These are phyloP conservation scores for Junonia oenone DNA, from an alignment of 2,888 invertebrate genomes.

Conservation along the genomic window DNA sequence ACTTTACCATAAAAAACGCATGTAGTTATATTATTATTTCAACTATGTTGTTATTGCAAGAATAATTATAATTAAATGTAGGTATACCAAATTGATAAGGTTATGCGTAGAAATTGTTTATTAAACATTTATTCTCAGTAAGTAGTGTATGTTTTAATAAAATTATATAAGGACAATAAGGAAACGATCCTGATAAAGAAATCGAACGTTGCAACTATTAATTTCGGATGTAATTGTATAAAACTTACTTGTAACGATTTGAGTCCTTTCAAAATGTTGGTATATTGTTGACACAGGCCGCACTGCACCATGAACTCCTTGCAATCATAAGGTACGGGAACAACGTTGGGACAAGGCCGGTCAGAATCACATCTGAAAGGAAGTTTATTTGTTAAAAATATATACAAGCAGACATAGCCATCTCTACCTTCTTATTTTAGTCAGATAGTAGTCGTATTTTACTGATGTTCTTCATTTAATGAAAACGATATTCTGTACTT, in stretches of 20 bases:
- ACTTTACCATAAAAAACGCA: background rate
- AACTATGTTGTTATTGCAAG: background rate
- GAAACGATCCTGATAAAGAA: background rate
- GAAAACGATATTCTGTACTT: no score
- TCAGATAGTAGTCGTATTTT: no score
- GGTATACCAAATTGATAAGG: background rate
- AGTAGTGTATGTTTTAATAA: background rate
- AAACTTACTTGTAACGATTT: conserved; percentile 83
- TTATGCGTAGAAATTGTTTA: background rate
- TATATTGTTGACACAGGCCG: conserved; percentile 82
- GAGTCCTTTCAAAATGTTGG: conserved; percentile 86
- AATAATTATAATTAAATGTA: no score
- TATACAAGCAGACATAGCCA: no score
- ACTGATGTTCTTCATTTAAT: no score
- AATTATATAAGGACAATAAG: background rate
- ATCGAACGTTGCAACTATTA: background rate
- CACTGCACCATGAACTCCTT: conserved; percentile 86
- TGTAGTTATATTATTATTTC: background rate
- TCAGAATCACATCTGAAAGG: conserved; percentile 81
- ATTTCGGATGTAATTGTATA: background rate
- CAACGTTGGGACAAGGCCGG: conserved; percentile 81
- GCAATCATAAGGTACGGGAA: conserved; percentile 82
- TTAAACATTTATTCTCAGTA: no score
- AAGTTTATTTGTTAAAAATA: background rate
- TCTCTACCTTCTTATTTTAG: no score